These are phyloP conservation scores for Hydraecia micacea DNA, from an alignment of 2,888 invertebrate genomes.

Conservation along the genomic window DNA sequence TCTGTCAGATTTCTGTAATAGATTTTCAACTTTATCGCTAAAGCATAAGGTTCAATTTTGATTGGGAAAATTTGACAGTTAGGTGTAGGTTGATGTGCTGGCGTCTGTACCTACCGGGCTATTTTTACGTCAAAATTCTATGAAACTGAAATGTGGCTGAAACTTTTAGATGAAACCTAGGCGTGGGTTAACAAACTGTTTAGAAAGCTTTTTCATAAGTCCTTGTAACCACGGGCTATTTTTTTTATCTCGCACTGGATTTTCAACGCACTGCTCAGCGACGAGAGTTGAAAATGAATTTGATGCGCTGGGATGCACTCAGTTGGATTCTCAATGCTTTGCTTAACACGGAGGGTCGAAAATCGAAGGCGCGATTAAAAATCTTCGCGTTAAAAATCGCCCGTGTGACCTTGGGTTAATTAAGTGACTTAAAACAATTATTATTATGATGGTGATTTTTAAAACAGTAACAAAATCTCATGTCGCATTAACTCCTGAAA, in stretches of 20 bases:
- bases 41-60: too few species aligned
- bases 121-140: constrained; percentile 20
- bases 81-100: too few species aligned
- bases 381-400: background rate
- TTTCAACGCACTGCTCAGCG: background rate
- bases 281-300: background rate
- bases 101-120: background rate
- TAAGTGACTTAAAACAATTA: background rate
- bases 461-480: background rate
- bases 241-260: background rate
- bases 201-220: background rate
- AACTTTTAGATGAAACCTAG: constrained; percentile 19
- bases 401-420: too few species aligned
- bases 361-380: background rate
- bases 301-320: background rate
- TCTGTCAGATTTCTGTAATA: too few species aligned
- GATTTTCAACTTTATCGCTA: too few species aligned
- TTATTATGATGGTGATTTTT: too few species aligned
- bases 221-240: background rate
- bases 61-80: too few species aligned
- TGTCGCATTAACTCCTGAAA: background rate
- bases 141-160: background rate
- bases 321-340: background rate
- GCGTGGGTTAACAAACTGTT: background rate
- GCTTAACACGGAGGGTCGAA: background rate